phyloP scores from a whole-genome alignment of 2,797 vertebrate species.

The Gymnoscopelus braueri region DNA sequence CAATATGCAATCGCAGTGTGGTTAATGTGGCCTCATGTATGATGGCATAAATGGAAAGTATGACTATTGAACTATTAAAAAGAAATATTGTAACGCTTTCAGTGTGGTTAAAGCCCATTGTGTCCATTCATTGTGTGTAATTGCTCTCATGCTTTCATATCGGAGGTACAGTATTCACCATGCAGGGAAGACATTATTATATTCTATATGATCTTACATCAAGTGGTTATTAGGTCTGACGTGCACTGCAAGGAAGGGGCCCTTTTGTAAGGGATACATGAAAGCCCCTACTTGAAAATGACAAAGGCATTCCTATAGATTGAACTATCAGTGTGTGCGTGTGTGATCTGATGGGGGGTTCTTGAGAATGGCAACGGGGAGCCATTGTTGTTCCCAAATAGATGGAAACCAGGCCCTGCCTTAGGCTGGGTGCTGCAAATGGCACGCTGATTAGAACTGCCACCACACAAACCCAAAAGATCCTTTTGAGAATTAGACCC shows the following conservation, averaged over 20 bases:
- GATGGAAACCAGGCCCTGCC: slow-evolving; percentile 68
- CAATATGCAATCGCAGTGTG: slow-evolving; percentile 36
- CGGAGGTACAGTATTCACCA: slow-evolving; percentile 23
- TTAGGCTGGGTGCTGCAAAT: slow-evolving; percentile 38
- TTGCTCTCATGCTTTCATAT: slow-evolving; percentile 41
- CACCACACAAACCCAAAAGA: slow-evolving; percentile 48
- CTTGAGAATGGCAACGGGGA: slow-evolving; percentile 49
- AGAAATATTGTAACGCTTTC: slow-evolving; percentile 53
- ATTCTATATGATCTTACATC: slow-evolving; percentile 31
- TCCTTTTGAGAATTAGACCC: slow-evolving; percentile 39
- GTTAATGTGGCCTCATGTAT: slow-evolving; percentile 50
- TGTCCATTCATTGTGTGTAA: slow-evolving; percentile 24
- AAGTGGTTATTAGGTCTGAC: slow-evolving; percentile 50
- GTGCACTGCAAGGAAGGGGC: slow-evolving; percentile 29
- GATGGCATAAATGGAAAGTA: slow-evolving; percentile 53
- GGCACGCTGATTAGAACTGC: slow-evolving; percentile 58
- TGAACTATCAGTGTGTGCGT: slow-evolving; percentile 39
- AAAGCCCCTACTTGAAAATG: slow-evolving; percentile 47
- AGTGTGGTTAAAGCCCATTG: slow-evolving; percentile 41
- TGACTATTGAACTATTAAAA: slow-evolving; percentile 32
- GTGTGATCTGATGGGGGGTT: slow-evolving; percentile 41
- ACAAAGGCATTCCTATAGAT: slow-evolving; percentile 51
- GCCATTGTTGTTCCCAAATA: slow-evolving; percentile 57
- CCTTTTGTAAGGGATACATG: slow-evolving; percentile 38
- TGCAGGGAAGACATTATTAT: slow-evolving; percentile 7